phyloP scores from a whole-genome alignment of 2,797 vertebrate genomes.

The Picus viridis region DNA sequence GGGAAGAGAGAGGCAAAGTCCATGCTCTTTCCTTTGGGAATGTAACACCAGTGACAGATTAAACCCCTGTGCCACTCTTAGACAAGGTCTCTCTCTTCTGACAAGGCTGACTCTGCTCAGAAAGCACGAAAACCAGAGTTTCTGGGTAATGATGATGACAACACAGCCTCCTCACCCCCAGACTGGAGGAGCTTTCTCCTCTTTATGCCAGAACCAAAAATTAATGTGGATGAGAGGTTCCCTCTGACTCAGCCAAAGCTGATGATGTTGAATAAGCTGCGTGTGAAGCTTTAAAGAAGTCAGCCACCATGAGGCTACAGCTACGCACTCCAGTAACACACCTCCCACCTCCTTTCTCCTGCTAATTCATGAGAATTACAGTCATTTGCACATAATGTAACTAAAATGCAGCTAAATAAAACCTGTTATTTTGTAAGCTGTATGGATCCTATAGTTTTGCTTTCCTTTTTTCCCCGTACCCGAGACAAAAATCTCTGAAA shows the following conservation, averaged over 20 bases:
- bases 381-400: conserved; percentile 5
- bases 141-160: neutral
- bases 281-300: neutral
- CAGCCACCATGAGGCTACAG: neutral
- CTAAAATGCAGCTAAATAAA: neutral
- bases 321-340: neutral
- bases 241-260: conserved; percentile 45
- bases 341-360: conserved; percentile 29
- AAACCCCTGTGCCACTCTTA: neutral
- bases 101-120: neutral
- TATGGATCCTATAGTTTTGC: neutral
- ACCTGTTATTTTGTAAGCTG: neutral
- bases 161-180: neutral
- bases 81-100: neutral
- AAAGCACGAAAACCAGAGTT: neutral
- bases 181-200: neutral
- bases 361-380: neutral
- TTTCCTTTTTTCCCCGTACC: neutral
- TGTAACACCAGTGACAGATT: neutral
- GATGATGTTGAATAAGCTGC: neutral
- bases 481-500: neutral
- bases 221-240: conserved; percentile 11
- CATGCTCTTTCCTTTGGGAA: neutral
- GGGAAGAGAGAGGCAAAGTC: neutral
- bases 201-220: neutral